Evolutionary conservation across 2,797 vertebrate genomes (phyloP), one percentile per base, ranked within the genome.

Genomic region (Adelosebastes latens): DNA sequence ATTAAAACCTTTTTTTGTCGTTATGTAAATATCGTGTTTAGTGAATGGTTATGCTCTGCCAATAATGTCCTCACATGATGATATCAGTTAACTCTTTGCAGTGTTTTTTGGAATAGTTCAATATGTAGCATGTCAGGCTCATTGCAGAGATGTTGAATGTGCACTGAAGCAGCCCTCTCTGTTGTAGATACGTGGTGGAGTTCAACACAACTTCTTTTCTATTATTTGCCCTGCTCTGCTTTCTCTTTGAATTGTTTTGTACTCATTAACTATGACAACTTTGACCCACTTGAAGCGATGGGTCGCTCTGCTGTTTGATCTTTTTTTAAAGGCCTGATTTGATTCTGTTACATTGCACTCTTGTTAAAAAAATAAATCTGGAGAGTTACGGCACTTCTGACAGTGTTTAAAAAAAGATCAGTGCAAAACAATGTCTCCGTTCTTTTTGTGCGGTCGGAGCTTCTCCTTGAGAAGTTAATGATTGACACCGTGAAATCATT

Each of bases 1-100:
- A 98, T 98, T 97, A 97, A 98, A 98, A 97, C 94, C 68, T 82
- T 88, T 97, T 97, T 84, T 87, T 89, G 88, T 93, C 94, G 90
- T 99, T 97, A 83, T 99, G 98, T 99, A 99, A 97, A 99, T 99
- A 99, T 96, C 96, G 97, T 96, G 97, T 97, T 96, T 93, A 93
- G 94, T 95, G 91, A 93, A 95, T 89, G 93, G 27, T 95, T 88
- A 90, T 94, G 93, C 93, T 93, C 94, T 93, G 91, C 90, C 90
- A 91, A 92, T 94, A 93, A 94, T 92, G 91, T 90, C 93, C 91
- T 91, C 92, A 93, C 91, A 89, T 90, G 86, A 91, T 83, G 82
- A 92, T 86, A 90, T 86, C 87, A 86, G 83, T 90, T 92, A 82
- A 91, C 85, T 91, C 82, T 93, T 92, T 92, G 90, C 90, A 90